Conservation (phyloP, 2,113 vertebrate species). For the Piprites chloris region DNA sequence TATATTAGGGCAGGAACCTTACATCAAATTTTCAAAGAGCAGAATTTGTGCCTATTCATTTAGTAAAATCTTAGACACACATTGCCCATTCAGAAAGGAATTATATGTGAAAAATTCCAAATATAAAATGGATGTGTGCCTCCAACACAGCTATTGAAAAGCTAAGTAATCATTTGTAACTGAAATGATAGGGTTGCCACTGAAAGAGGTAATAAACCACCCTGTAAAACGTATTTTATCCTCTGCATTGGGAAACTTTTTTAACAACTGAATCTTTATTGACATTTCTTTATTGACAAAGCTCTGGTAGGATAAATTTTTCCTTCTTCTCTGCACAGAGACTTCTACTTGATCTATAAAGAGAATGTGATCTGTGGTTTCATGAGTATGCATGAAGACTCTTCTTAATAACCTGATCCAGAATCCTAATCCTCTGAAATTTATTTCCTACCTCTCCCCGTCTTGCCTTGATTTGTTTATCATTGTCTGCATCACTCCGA, state of each 20-base stretch:
- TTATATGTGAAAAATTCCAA: not conserved
- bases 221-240: slow-evolving; percentile 19
- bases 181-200: not conserved
- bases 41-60: not conserved
- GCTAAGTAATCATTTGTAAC: not conserved
- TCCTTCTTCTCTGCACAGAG: not conserved
- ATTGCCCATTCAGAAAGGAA: not conserved
- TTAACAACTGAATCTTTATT: not conserved
- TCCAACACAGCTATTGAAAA: not conserved
- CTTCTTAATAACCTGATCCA: slow-evolving; percentile 3
- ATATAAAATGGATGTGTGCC: not conserved
- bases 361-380: not conserved
- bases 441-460: not conserved
- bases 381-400: not conserved
- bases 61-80: not conserved
- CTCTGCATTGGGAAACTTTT: not conserved
- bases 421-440: not conserved
- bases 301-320: not conserved
- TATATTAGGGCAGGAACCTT: not conserved
- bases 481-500: not conserved
- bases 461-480: not conserved
- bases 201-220: not conserved
- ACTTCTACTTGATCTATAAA: not conserved
- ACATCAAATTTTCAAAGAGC: not conserved
- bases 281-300: not conserved